Conservation (phyloP, 2,888 invertebrate species). For the Morpho deidamia region DNA sequence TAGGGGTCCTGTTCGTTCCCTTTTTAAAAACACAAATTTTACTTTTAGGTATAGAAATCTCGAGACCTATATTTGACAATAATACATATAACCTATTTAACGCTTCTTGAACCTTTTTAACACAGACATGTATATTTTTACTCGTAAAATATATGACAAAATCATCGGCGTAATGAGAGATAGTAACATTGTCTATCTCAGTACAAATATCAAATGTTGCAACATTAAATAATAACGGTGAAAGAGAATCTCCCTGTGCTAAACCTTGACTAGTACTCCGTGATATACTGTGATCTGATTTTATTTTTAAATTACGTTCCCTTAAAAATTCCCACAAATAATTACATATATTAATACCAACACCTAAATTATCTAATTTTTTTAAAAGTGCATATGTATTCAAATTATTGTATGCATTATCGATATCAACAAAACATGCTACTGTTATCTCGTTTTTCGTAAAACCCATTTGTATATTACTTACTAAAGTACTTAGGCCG, state of each 20-base stretch:
- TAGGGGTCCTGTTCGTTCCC: constrained; percentile 2
- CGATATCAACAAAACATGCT: constrained; percentile 19
- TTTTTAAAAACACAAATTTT: constrained; percentile 26
- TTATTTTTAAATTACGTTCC: background rate
- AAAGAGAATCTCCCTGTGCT: constrained; percentile 29
- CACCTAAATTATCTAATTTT: constrained; percentile 9
- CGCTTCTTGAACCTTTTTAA: constrained; percentile 9
- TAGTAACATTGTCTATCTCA: constrained; percentile 5
- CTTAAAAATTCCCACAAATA: constrained; percentile 14
- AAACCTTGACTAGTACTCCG: constrained; percentile 15
- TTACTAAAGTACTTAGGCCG: constrained; percentile 11
- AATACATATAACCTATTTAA: constrained; percentile 12
- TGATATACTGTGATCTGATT: background rate
- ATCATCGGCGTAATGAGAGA: constrained; percentile 29
- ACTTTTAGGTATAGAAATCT: constrained; percentile 23
- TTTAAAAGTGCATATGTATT: constrained; percentile 5
- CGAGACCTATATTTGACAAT: constrained; percentile 20
- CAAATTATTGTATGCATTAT: constrained; percentile 20
- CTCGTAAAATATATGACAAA: constrained; percentile 23
- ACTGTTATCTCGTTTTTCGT: constrained; percentile 4
- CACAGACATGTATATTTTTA: background rate
- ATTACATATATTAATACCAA: constrained; percentile 9
- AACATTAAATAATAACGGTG: constrained; percentile 29
- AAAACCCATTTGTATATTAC: constrained; percentile 14
- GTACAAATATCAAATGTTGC: constrained; percentile 14